These are phyloP conservation scores for Sciurus niger DNA, from an alignment of 2,113 vertebrate species.

Conservation along the genomic window DNA sequence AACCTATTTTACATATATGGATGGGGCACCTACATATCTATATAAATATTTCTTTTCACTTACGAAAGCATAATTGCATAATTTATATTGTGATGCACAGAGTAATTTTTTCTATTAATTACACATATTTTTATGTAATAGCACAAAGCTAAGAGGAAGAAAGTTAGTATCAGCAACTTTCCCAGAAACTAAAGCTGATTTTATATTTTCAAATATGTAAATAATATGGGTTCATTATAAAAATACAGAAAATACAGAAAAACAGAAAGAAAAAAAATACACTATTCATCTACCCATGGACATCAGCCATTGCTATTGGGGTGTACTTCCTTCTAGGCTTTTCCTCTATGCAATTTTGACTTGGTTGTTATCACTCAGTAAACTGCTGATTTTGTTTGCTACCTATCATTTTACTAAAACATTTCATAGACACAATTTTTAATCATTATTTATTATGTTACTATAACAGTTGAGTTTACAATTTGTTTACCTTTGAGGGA, in stretches of 20 bases:
- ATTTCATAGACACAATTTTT: conserved; percentile 20
- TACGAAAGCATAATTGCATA: background rate
- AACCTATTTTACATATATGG: background rate
- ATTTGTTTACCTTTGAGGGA: background rate
- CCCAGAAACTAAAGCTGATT: conserved; percentile 49
- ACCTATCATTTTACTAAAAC: background rate
- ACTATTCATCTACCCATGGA: background rate
- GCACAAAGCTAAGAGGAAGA: background rate
- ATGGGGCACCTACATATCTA: background rate
- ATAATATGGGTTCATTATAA: background rate
- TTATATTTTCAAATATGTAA: conserved; percentile 45
- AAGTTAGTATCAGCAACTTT: background rate
- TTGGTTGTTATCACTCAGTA: background rate
- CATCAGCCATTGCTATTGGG: background rate
- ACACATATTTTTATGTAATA: background rate
- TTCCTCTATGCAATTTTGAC: background rate
- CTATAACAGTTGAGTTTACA: background rate
- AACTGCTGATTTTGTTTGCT: background rate
- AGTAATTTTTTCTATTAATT: conserved; percentile 42
- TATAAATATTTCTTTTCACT: background rate
- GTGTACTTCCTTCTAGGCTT: background rate
- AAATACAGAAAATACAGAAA: conserved; percentile 17
- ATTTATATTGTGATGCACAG: background rate
- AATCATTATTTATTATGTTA: background rate
- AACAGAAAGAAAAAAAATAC: background rate